Conservation (phyloP, 1,140 invertebrate genomes). For the Protaetia brevitarsis region DNA sequence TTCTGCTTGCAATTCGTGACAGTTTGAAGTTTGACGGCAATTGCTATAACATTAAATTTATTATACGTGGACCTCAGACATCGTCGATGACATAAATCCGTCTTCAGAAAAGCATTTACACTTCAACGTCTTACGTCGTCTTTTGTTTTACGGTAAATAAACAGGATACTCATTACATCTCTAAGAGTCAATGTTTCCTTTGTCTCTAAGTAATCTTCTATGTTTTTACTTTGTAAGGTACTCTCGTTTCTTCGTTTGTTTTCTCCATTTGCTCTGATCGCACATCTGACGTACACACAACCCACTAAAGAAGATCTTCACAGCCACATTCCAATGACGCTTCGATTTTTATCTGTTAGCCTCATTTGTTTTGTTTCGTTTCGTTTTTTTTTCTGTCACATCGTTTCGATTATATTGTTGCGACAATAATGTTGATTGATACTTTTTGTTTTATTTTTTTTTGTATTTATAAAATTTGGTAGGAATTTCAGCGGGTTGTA, state of each 20-base stretch:
- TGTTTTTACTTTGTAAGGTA: background rate
- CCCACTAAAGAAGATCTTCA: constrained; percentile 40
- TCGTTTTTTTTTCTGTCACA: no score
- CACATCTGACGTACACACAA: constrained; percentile 35
- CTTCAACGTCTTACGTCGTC: background rate
- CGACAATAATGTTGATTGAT: constrained; percentile 8
- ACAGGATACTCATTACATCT: constrained; percentile 4
- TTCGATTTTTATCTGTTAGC: constrained; percentile 37
- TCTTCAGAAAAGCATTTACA: constrained; percentile 5
- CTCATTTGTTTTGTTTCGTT: constrained; percentile 30
- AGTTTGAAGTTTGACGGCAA: no score
- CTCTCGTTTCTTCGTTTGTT: constrained; percentile 20
- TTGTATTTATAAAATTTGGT: background rate
- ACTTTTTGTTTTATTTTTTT: background rate
- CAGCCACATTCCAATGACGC: constrained; percentile 45
- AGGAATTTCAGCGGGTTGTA: no score
- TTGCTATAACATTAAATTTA: no score
- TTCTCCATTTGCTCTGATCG: constrained; percentile 30
- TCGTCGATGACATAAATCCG: background rate
- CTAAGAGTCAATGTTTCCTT: constrained; percentile 19
- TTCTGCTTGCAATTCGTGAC: no score
- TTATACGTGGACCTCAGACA: constrained; percentile 14
- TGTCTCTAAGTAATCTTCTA: background rate
- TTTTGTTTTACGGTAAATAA: constrained; percentile 14
- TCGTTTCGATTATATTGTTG: constrained; percentile 22